A percentile compares a stretch with the other conserved stretches of the same genome.
These are phyloP conservation scores for Calephelis nemesis DNA, from an alignment of 1,140 invertebrate genomes.

Conservation along the genomic window DNA sequence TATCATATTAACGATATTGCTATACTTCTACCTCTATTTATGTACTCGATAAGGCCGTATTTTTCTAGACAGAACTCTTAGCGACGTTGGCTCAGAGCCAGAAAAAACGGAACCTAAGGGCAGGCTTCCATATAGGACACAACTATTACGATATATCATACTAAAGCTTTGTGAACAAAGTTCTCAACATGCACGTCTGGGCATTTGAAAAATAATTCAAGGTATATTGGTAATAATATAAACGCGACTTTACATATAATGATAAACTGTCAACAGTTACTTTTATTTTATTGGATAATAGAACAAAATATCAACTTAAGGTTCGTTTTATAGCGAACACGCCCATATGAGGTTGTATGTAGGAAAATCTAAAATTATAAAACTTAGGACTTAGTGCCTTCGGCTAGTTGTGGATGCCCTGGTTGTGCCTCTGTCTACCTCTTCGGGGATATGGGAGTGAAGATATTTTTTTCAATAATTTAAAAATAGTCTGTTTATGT, in stretches of 20 bases:
- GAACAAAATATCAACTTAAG: no score
- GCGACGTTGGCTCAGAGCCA: constrained; percentile 42
- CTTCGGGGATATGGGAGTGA: no score
- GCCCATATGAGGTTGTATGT: no score
- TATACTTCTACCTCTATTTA: constrained; percentile 19
- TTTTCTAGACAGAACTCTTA: constrained; percentile 46
- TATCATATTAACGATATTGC: background rate
- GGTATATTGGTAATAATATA: no score
- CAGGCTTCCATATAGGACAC: constrained; percentile 20
- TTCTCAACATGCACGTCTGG: constrained; percentile 13
- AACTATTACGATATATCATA: constrained; percentile 11
- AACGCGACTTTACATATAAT: background rate
- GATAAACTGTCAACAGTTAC: background rate
- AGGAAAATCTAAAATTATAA: no score
- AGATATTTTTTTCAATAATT: no score
- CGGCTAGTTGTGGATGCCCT: no score
- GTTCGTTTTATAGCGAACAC: no score
- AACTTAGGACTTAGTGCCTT: no score
- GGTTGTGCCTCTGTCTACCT: no score
- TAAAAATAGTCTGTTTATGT: no score
- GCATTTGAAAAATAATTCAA: background rate
- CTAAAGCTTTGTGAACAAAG: constrained; percentile 21
- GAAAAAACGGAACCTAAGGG: constrained; percentile 33
- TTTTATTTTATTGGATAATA: no score
- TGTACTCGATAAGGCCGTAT: constrained; percentile 37